Base-by-base conservation (phyloP, 2,797 vertebrate species). In the Cephalopachus bancanus region DNA sequence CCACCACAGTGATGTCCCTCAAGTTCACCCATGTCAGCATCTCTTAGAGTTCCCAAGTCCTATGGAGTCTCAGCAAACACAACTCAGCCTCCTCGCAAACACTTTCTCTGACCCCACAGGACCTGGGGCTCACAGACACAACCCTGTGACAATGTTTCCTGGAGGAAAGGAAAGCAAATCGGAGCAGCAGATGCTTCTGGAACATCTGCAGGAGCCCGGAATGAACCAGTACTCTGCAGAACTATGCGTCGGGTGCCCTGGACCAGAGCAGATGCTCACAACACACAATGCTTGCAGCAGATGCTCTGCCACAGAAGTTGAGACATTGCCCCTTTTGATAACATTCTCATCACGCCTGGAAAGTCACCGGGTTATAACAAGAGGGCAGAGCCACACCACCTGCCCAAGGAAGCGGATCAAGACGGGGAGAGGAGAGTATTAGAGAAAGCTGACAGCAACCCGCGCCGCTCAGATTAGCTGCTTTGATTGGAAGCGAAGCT, bases 231-330 rank as follows among this genome's bases (percentile, higher is more conserved):
- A 19, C 33, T 20, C 83, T 8, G 74, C 72, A 64, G 33, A 33
- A 16, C 60, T 24, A n/a, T 19, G 10, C 1, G 33, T 75, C 0
- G 0, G 33, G 53, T 1, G 0, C 20, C 10, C 64, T 30, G 3
- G 64, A 26, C 67, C 60, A 14, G 12, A 12, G 33, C 2, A 1
- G 53, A 28, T 26, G 12, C 75, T 64, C 60, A n/a, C 8, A 16
- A 22, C 3, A 16, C 3, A 44, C 44, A 44, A 44, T 44, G 44
- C 44, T 44, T 44, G 6, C 44, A 44, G 44, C 44, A 44, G 44
- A 44, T 44, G 44, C 44, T 44, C 44, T 44, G 44, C 37, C 24
- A 1, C 1, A 2, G 22, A 55, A 75, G 19, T 3, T 33, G 76
- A 55, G 71, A 71, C 12, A 1, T 5, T 26, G 28, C 7, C 65